Evolutionary conservation across 35 echinoderm and acorn worm species (phyloP), one percentile per base, ranked within the genome.

Genomic region (Anneissia japonica): DNA sequence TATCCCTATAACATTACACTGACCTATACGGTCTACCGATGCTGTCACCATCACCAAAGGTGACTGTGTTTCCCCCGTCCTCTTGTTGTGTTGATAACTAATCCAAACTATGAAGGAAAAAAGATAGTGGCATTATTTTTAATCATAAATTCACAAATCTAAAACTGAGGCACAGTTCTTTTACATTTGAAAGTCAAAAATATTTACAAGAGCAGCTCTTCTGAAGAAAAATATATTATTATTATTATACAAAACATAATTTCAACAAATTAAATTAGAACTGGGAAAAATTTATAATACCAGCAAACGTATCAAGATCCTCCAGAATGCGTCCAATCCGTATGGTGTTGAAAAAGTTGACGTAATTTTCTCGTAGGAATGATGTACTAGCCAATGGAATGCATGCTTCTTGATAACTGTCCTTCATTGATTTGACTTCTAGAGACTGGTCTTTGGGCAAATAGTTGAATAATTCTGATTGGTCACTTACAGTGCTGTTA

Each of bases 231-330:
- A n/a, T n/a, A n/a, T n/a, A n/a, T n/a, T n/a, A n/a, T n/a, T n/a
- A n/a, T n/a, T n/a, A n/a, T n/a, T n/a, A n/a, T n/a, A n/a, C n/a
- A n/a, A n/a, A n/a, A n/a, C n/a, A n/a, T n/a, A n/a, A n/a, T n/a
- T n/a, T n/a, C n/a, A n/a, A n/a, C n/a, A n/a, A n/a, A n/a, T n/a
- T n/a, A n/a, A n/a, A n/a, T n/a, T n/a, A n/a, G n/a, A n/a, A n/a
- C n/a, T n/a, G n/a, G n/a, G n/a, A n/a, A n/a, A n/a, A n/a, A n/a
- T n/a, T n/a, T n/a, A 14, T 81, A 75, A 81, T 34, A 97, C 95
- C 95, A 56, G 87, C 95, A 90, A 97, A 91, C 64, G 92, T 93
- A 83, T 97, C 95, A n/a, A 97, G 78, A 77, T 97, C 91, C 76
- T 97, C 95, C 74, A 97, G 39, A 32, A 97, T 46, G 76, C 88